A percentile compares a stretch with the other conserved stretches of the same genome.
Evolutionary conservation across 2,797 vertebrate genomes (phyloP).

Genomic region (Cacajao melanocephalus): DNA sequence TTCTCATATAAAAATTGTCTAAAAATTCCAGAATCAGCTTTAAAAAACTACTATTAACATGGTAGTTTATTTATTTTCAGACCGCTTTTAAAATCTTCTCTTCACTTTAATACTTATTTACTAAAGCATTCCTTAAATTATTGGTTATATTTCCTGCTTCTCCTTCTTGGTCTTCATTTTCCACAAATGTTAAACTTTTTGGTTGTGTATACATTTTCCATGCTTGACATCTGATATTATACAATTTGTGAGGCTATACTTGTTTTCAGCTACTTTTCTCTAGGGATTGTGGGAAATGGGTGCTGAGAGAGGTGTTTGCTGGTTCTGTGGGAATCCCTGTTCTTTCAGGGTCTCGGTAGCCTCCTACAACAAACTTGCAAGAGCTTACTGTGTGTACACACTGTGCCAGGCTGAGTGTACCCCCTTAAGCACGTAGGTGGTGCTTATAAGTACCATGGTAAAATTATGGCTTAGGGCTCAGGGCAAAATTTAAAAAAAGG

Average conservation of each 20-base stretch:
- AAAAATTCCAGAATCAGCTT: neutral
- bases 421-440: neutral
- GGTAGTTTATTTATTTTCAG: neutral
- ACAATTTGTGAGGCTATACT: neutral
- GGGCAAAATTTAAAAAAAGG: neutral
- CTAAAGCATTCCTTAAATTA: neutral
- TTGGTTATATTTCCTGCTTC: neutral
- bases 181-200: neutral
- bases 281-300: neutral
- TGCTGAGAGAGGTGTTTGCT: neutral
- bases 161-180: neutral
- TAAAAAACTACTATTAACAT: neutral
- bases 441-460: neutral
- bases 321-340: neutral
- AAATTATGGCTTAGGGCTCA: neutral
- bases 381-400: neutral
- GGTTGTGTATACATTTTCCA: neutral
- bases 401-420: neutral
- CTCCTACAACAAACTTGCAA: fast-evolving
- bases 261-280: neutral
- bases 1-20: neutral
- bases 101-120: neutral
- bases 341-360: neutral
- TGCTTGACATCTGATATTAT: neutral
- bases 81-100: neutral